These are phyloP conservation scores for Apocheima hispidaria DNA, from an alignment of 2,888 invertebrate species.

Conservation along the genomic window DNA sequence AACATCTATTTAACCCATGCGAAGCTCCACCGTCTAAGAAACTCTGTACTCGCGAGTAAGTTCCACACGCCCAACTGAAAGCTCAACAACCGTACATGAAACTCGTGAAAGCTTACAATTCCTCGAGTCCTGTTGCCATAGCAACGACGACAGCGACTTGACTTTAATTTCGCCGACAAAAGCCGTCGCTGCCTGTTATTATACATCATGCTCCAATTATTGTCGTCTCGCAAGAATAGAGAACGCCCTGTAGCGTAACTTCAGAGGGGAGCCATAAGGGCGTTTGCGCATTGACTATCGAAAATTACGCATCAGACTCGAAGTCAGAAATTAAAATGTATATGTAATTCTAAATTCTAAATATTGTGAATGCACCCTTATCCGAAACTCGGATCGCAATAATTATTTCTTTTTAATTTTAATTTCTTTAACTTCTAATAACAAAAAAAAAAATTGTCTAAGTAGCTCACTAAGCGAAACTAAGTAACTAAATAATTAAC, in stretches of 20 bases:
- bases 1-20: neutral
- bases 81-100: constrained; percentile 7
- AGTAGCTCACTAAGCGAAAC: no score
- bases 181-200: constrained; percentile 59
- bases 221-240: constrained; percentile 60
- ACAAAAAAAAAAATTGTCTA: no score
- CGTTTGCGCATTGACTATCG: constrained; percentile 3
- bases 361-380: neutral
- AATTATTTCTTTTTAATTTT: neutral
- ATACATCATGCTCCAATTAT: constrained; percentile 72
- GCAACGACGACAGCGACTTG: constrained; percentile 56
- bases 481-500: no score
- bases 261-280: constrained; percentile 24
- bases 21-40: neutral
- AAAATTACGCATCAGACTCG: neutral
- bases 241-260: constrained; percentile 49
- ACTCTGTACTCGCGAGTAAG: neutral
- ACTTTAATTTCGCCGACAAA: constrained; percentile 70
- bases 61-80: constrained; percentile 6
- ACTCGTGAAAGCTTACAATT: constrained; percentile 12
- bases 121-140: constrained; percentile 50
- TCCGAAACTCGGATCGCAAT: neutral
- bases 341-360: no score
- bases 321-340: neutral
- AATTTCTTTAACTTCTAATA: no score